Evolutionary conservation across 1,140 invertebrate species (phyloP), one percentile per base, ranked within the genome.

Genomic region (Heliconius hermathena): DNA sequence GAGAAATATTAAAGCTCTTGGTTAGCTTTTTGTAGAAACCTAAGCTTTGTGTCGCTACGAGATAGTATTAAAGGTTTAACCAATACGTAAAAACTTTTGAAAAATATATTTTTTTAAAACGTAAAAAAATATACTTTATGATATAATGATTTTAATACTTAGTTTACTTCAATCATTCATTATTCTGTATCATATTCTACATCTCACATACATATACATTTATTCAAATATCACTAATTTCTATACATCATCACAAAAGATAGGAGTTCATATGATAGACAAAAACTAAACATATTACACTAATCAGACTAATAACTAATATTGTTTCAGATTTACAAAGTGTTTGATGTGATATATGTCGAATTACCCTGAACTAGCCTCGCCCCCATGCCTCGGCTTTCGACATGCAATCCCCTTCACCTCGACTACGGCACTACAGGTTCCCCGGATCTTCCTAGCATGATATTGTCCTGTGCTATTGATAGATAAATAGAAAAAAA

Each of bases 391-490:
- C 86, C 90, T 90, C 87, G 93, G 92, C 93, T 96, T 96, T 94
- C 95, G 94, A 95, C 92, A 96, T 96, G 96, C 96, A 96, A 95
- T 94, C 96, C 92, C 95, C 95, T 84, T 96, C 96, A 92, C 96
- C 96, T 92, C 95, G 96, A 90, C 95, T 96, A 88, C 95, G 96
- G 83, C 95, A 96, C 91, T 96, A 96, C 96, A 96, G 96, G 96
- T 96, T 94, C 92, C 90, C 83, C 60, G 83, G 77, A 72, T 77
- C 75, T 75, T 81, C 85, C 86, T 82, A 83, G 86, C 87, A 88
- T 85, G 87, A 76, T 83, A 79, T 36, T 26, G 71, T 72, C 71
- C 71, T 72, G 71, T 72, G 71, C 60, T 66, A 26, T 26, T 38
- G 71, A 41, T 57, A 66, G 4, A 66, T 29, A 66, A 29, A 6